Evolutionary conservation across 2,797 vertebrate species (phyloP).

Genomic region (Sparus aurata): DNA sequence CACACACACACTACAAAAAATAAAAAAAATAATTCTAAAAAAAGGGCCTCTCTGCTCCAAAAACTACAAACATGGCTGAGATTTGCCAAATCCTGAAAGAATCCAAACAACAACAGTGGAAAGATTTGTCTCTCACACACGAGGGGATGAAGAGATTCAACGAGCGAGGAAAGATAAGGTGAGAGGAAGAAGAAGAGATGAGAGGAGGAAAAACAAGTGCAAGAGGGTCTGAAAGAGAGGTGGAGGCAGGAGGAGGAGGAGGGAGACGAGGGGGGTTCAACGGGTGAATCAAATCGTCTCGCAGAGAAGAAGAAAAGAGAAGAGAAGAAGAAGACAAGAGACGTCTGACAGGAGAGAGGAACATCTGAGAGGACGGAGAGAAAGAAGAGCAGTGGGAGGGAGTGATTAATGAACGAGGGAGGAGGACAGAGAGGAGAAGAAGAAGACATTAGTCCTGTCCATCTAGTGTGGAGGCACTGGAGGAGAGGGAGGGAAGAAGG

Average conservation of each 20-base stretch:
- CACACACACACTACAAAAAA: slow-evolving; percentile 3
- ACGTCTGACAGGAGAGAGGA: slow-evolving; percentile 54
- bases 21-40: not conserved
- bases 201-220: no score
- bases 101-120: slow-evolving; percentile 72
- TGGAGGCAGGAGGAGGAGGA: not conserved
- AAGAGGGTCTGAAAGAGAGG: not conserved
- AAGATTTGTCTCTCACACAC: slow-evolving; percentile 49
- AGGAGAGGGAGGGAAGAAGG: not conserved
- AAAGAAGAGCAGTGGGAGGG: slow-evolving; percentile 53
- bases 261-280: not conserved
- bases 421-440: slow-evolving; percentile 29
- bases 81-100: slow-evolving; percentile 70
- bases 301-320: slow-evolving; percentile 45
- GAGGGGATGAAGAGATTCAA: no score
- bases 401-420: slow-evolving; percentile 65
- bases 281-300: slow-evolving; percentile 20
- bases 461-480: slow-evolving; percentile 27
- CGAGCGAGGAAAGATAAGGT: not conserved
- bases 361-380: slow-evolving; percentile 31
- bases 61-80: slow-evolving; percentile 79
- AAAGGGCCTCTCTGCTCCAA: slow-evolving; percentile 10
- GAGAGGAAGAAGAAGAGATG: no score
- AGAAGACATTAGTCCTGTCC: slow-evolving; percentile 41
- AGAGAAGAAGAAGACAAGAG: slow-evolving; percentile 38